phyloP scores from a whole-genome alignment of 2,797 vertebrate species.

The Gymnopithys bicolor region DNA sequence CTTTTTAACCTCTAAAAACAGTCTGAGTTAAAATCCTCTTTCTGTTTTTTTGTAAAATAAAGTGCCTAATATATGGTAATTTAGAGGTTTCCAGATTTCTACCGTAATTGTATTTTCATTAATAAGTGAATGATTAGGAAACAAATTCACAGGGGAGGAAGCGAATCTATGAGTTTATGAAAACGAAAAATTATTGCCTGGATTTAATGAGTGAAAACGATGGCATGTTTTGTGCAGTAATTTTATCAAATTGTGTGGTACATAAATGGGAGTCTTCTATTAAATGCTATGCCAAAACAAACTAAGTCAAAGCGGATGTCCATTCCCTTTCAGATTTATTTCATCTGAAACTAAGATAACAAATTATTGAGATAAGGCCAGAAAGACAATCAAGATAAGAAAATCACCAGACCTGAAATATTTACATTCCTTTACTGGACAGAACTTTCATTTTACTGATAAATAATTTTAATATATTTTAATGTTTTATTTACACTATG shows the following conservation, averaged over 20 bases:
- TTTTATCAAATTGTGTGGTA: constrained; percentile 9
- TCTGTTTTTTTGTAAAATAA: neutral
- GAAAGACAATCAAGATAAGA: constrained; percentile 57
- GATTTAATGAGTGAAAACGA: neutral
- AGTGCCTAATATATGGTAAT: neutral
- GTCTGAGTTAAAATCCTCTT: neutral
- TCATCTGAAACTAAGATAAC: constrained; percentile 53
- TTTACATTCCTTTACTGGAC: constrained; percentile 26
- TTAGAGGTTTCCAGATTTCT: neutral
- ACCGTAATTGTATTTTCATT: neutral
- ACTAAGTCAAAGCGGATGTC: neutral
- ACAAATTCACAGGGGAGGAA: neutral
- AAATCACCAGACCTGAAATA: constrained; percentile 28
- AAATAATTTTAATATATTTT: constrained; percentile 48
- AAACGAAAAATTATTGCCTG: neutral
- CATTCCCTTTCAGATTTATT: constrained; percentile 44
- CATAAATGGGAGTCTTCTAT: constrained; percentile 8
- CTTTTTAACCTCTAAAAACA: neutral
- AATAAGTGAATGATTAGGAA: neutral
- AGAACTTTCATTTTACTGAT: constrained; percentile 16
- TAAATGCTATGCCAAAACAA: constrained; percentile 48
- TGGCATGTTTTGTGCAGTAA: neutral
- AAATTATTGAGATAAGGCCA: constrained; percentile 59
- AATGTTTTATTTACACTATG: constrained; percentile 20
- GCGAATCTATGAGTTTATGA: neutral